phyloP scores from a whole-genome alignment of 2,888 invertebrate species.

The Rhingia campestris region DNA sequence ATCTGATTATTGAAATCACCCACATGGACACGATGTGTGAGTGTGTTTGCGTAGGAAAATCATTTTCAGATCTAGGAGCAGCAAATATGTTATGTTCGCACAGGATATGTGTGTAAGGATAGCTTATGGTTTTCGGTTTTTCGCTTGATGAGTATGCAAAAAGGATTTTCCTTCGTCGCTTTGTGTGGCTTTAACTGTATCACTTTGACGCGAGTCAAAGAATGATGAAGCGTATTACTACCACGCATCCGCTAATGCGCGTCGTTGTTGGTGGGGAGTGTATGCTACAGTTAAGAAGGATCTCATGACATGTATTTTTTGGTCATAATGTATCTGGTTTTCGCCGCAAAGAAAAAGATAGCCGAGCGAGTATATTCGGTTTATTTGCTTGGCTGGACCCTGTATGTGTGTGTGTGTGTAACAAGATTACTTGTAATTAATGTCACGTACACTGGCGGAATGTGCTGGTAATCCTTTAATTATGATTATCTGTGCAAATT shows the following conservation, averaged over 20 bases:
- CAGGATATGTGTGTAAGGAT: slow-evolving; percentile 1
- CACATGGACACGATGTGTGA: slow-evolving; percentile 7
- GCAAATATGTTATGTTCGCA: not conserved
- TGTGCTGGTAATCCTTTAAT: slow-evolving; percentile 62
- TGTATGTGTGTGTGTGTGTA: not conserved
- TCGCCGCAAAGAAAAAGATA: slow-evolving; percentile 16
- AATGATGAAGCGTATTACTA: slow-evolving; percentile 45
- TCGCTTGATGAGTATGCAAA: slow-evolving; percentile 10
- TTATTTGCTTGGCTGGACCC: slow-evolving; percentile 1
- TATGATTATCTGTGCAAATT: slow-evolving; percentile 63
- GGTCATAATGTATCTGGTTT: slow-evolving; percentile 31
- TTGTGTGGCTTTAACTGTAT: slow-evolving; percentile 3
- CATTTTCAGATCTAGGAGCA: not conserved
- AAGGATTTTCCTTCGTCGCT: slow-evolving; percentile 1
- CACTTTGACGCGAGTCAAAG: slow-evolving; percentile 13
- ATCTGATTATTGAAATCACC: slow-evolving; percentile 47
- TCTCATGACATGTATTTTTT: slow-evolving; percentile 1
- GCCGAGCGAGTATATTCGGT: not conserved
- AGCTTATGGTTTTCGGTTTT: slow-evolving; percentile 8
- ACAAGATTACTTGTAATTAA: slow-evolving; percentile 56
- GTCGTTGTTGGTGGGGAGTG: not conserved
- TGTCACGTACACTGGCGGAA: slow-evolving; percentile 43
- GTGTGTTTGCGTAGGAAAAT: no score
- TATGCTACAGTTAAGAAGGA: not conserved
- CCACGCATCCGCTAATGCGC: slow-evolving; percentile 50